These are phyloP conservation scores for Oophaga sylvatica DNA, from an alignment of 2,797 vertebrate genomes.

Conservation along the genomic window DNA sequence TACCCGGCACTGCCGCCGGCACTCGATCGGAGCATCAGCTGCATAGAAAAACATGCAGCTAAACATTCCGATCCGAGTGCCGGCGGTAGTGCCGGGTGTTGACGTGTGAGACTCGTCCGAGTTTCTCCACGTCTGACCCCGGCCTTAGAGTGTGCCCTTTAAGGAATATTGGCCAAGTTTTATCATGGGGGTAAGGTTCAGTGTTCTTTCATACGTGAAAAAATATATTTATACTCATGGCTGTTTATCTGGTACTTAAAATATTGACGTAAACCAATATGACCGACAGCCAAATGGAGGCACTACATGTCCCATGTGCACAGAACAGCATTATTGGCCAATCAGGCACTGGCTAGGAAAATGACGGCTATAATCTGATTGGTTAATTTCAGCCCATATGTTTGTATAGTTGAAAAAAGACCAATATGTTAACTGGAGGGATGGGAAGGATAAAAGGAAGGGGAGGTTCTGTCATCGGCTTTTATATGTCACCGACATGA, in stretches of 20 bases:
- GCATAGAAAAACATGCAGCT: too few relatives aligned
- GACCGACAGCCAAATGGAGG: not conserved
- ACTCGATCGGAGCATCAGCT: too few relatives aligned
- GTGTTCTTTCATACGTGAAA: not conserved
- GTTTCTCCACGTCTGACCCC: too few relatives aligned
- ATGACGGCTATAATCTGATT: not conserved
- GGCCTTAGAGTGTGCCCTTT: not conserved
- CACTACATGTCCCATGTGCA: not conserved
- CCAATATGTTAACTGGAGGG: too few relatives aligned
- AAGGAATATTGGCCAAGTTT: conserved; percentile 12
- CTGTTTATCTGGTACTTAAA: not conserved
- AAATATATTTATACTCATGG: not conserved
- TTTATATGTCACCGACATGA: not conserved
- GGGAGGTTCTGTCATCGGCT: not conserved
- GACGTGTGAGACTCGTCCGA: too few relatives aligned
- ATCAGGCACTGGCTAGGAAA: not conserved
- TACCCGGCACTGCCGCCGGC: too few relatives aligned
- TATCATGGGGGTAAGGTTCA: conserved; percentile 20
- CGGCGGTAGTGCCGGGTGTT: too few relatives aligned
- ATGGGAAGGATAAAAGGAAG: too few relatives aligned
- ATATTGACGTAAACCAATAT: not conserved
- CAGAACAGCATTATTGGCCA: not conserved
- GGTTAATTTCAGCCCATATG: not conserved
- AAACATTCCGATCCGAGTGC: too few relatives aligned
- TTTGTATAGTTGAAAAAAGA: too few relatives aligned